Base-by-base conservation (phyloP, 2,888 invertebrate species). In the Drosophila suboccidentalis region DNA sequence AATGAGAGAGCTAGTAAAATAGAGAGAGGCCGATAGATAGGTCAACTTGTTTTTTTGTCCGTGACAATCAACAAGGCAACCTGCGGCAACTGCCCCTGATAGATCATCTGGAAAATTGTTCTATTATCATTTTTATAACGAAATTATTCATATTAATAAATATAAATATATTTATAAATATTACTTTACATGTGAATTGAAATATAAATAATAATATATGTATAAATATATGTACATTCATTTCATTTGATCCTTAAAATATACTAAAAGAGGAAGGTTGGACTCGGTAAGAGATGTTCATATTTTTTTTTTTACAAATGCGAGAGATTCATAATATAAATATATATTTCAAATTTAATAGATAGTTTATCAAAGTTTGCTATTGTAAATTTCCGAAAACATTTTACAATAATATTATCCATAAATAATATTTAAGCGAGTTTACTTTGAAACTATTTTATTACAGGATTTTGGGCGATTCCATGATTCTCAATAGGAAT, bases 401-500 rank as follows among this genome's bases (percentile, higher is more conserved):
- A 15, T 6, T 34, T 34, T 34, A 15, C 11, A 11, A 57, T 10
- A 36, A n/a, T 47, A 47, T 8, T 41, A 34, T 41, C 43, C 39
- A 41, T 64, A 43, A 64, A 63, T 43, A 49, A n/a, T 43, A 58
- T 58, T 63, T 58, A 50, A 29, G 13, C n/a, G 17, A 39, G 9
- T 29, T 55, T 4, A 50, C 10, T 38, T 51, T 34, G n/a, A 34
- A 41, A 73, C 26, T 9, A 53, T 22, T 63, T 46, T 44, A 50
- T 39, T 26, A 19, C 34, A 10, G 2, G 50, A 19, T 47, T 66
- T 73, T 41, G 26, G 43, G 41, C 19, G 34, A 15, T 38, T 41
- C 38, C 50, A 65, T 68, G 50, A 58, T 50, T 75, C 57, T 62
- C 57, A 71, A 75, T 65, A 47, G 47, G 54, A 73, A 49, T 46